A percentile compares a stretch with the other conserved stretches of the same genome.
Conservation (phyloP, 2,797 vertebrate genomes). For the Lepilemur septentrionalis region DNA sequence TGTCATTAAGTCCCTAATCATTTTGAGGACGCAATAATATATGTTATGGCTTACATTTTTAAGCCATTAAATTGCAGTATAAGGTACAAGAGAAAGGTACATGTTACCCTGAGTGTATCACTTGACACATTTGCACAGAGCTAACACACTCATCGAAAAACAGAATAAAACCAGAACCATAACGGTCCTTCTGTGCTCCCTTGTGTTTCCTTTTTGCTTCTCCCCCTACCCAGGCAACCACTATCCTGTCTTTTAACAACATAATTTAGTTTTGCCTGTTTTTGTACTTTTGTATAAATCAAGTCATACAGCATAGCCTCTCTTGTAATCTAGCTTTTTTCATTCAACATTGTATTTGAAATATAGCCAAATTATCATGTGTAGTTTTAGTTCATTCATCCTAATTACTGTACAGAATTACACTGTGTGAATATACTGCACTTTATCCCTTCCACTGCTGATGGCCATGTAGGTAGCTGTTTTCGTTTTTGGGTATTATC, state of each 20-base stretch:
- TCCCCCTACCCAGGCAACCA: neutral
- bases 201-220: neutral
- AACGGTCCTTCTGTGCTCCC: neutral
- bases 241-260: neutral
- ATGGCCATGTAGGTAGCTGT: neutral
- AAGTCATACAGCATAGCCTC: neutral
- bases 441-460: neutral
- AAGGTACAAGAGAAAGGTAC: neutral
- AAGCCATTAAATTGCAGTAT: neutral
- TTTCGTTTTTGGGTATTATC: neutral
- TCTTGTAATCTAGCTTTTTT: neutral
- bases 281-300: neutral
- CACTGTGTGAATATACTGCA: neutral
- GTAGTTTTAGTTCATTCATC: neutral
- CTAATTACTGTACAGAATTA: neutral
- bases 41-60: neutral
- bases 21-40: neutral
- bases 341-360: slow-evolving; percentile 8
- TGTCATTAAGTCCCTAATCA: neutral
- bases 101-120: neutral
- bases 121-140: neutral
- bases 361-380: neutral
- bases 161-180: neutral
- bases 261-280: neutral
- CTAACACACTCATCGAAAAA: neutral